Evolutionary conservation across 2,888 invertebrate genomes (phyloP), one percentile per base, ranked within the genome.

Genomic region (Atrina japonica): DNA sequence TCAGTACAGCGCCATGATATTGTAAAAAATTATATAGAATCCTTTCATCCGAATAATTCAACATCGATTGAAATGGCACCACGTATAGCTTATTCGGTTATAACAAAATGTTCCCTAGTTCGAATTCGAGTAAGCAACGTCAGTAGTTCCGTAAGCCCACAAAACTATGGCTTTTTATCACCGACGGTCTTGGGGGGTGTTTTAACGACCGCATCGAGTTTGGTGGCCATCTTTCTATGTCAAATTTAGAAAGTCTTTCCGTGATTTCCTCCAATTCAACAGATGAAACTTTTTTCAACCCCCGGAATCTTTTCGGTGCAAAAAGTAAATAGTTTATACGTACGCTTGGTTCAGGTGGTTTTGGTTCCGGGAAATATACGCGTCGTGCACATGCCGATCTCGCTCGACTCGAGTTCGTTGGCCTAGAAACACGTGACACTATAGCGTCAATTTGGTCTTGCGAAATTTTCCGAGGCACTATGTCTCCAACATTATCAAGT

Each of bases 211-310:
- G 35, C 5, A 5, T 35, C 11, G 61, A 61, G 47, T 61, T 61
- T 18, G 61, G 61, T 9, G 61, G 61, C 61, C 61, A 61, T 49
- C 61, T 49, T n/a, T 61, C 61, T 30, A 61, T 61, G 21, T 61
- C 49, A 16, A 45, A 61, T 16, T 27, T 43, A 29, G 47, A 41
- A 5, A 66, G 49, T 40, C 66, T 49, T 30, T 58, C 41, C 21
- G 58, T 58, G 3, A 66, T 66, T 21, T 66, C 49, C 25, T 66
- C 58, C 6, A 66, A 30, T 27, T 49, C 58, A n/a, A 49, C 27
- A 5, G 18, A 25, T 18, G 58, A 25, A 14, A 66, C 66, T 58
- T 58, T 66, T 27, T 21, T 58, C 18, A 58, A 45, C 49, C 66
- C 66, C 16, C 58, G 53, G 25, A 66, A 66, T 18, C 58, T 45